Percentiles rank a stretch among this genome's conserved stretches.
phyloP scores from a whole-genome alignment of 2,113 vertebrate genomes.

The Eurystomus gularis region DNA sequence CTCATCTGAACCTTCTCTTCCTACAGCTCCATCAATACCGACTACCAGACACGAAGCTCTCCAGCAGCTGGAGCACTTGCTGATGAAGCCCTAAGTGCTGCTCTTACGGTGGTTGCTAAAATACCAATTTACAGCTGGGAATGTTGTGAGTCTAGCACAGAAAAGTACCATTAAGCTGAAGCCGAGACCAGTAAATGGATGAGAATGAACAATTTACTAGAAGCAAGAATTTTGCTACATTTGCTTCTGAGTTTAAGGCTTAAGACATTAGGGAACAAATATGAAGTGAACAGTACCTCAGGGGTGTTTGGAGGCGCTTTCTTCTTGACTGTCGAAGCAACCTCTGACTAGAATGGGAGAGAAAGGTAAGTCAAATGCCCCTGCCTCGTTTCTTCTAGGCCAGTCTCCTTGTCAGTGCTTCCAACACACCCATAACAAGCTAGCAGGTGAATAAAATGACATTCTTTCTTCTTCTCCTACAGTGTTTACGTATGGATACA shows the following conservation, averaged over 20 bases:
- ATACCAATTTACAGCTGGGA: background rate
- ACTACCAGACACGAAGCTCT: background rate
- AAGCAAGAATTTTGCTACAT: background rate
- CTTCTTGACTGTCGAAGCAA: slow-evolving; percentile 34
- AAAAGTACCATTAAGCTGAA: background rate
- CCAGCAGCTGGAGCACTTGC: background rate
- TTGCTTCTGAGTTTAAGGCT: background rate
- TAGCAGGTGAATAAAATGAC: background rate
- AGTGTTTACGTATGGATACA: background rate
- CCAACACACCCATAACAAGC: background rate
- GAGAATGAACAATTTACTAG: background rate
- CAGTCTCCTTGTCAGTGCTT: background rate
- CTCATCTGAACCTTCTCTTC: background rate
- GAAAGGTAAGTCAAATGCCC: background rate
- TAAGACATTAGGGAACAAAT: background rate
- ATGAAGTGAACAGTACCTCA: slow-evolving; percentile 56
- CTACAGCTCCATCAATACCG: background rate
- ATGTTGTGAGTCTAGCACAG: background rate
- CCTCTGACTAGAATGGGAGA: slow-evolving; percentile 70
- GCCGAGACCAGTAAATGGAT: background rate
- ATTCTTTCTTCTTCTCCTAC: background rate
- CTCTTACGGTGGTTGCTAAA: background rate
- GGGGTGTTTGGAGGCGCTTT: slow-evolving; percentile 33
- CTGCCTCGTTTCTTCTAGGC: background rate
- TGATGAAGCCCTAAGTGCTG: background rate